Conservation (phyloP, 2,797 vertebrate genomes). For the Acropternis orthonyx region DNA sequence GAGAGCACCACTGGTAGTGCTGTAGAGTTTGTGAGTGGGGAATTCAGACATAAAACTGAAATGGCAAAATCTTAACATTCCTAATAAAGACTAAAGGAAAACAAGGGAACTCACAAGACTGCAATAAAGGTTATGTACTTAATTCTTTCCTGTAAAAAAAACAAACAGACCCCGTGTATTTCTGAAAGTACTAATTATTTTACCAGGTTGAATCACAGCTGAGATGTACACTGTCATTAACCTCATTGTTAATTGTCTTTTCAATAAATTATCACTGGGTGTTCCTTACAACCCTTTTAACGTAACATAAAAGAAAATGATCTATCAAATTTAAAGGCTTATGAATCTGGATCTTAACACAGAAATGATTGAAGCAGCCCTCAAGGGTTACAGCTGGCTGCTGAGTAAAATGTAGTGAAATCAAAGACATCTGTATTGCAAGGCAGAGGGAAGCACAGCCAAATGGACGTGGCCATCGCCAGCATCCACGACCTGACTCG, state of each 20-base stretch:
- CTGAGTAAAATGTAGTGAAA: background rate
- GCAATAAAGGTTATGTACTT: background rate
- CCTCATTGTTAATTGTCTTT: slow-evolving; percentile 28
- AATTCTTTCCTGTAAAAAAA: background rate
- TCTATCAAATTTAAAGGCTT: slow-evolving; percentile 11
- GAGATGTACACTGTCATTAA: slow-evolving; percentile 8
- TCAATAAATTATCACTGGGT: slow-evolving; percentile 6
- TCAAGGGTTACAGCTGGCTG: background rate
- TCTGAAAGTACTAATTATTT: slow-evolving; percentile 6
- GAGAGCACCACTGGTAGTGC: background rate
- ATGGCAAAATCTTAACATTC: background rate
- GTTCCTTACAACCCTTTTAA: slow-evolving; percentile 34
- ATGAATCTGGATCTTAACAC: background rate
- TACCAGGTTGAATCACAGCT: slow-evolving; percentile 10
- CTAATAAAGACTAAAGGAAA: background rate
- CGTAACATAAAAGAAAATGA: slow-evolving; percentile 20
- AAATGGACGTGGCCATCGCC: accelerated
- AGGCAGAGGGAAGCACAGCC: background rate
- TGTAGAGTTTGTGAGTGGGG: background rate
- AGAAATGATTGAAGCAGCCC: background rate
- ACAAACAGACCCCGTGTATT: background rate
- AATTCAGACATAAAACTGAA: background rate
- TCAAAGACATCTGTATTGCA: background rate
- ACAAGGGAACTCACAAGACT: background rate
- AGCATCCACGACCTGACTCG: accelerated